Percentiles rank a stretch among this genome's conserved stretches.
Evolutionary conservation across 2,888 invertebrate genomes (phyloP).

Genomic region (Polietes domitor): DNA sequence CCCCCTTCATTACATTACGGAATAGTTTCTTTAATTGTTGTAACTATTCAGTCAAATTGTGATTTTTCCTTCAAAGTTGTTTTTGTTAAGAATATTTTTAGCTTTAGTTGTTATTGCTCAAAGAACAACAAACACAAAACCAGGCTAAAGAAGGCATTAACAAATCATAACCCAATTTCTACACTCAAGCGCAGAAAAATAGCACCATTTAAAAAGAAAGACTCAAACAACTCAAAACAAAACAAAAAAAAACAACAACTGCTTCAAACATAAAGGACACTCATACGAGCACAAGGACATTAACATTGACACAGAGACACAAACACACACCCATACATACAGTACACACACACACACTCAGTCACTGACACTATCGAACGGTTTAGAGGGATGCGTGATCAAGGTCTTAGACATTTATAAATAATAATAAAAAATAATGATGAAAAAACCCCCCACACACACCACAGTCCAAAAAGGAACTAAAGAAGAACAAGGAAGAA

Average conservation of each 20-base stretch:
- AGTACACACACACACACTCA: slow-evolving; percentile 54
- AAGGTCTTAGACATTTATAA: slow-evolving; percentile 59
- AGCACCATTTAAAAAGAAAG: slow-evolving; percentile 40
- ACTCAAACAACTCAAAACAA: slow-evolving; percentile 21
- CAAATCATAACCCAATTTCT: slow-evolving; percentile 7
- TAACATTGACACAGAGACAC: slow-evolving; percentile 41
- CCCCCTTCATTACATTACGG: neutral
- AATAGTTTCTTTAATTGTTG: neutral
- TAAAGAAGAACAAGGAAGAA: slow-evolving; percentile 37
- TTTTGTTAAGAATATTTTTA: neutral
- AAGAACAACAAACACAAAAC: neutral
- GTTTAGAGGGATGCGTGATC: slow-evolving; percentile 81
- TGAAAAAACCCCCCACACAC: no score
- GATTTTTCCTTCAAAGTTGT: neutral
- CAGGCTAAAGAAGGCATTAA: slow-evolving; percentile 2
- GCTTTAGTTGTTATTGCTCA: slow-evolving; percentile 37
- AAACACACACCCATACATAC: slow-evolving; percentile 32
- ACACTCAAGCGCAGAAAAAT: slow-evolving; percentile 8
- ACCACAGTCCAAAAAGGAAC: slow-evolving; percentile 61
- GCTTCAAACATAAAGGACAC: slow-evolving; percentile 46
- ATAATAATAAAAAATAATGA: slow-evolving; percentile 43
- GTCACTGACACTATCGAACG: slow-evolving; percentile 72
- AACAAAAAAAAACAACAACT: slow-evolving; percentile 26
- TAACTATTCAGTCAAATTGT: neutral
- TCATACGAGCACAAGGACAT: slow-evolving; percentile 59